Evolutionary conservation across 1,140 invertebrate species (phyloP), one percentile per base, ranked within the genome.

Genomic region (Conus ventricosus): DNA sequence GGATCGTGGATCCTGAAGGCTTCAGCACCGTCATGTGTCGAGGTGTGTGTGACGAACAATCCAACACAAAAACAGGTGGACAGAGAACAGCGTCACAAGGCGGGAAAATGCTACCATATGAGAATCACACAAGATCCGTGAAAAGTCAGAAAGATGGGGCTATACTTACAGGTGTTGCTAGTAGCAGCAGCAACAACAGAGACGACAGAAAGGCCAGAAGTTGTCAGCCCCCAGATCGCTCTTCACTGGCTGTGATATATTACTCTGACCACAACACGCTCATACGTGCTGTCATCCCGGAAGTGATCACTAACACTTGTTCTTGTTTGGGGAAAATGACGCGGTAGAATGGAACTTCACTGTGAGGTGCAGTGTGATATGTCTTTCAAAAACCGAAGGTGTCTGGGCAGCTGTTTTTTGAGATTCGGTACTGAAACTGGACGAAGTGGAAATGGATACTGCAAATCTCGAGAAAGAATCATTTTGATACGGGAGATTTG

Each of bases 1-100:
- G 84, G 84, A 85, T 85, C 84, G 55, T 85, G 57, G n/a, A 60
- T 67, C 84, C 84, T 51, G 27, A 39, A 23, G 25, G 84, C 15
- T 85, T 85, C 60, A 63, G 57, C 20, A 85, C 84, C 7, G 60
- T 67, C 23, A 13, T 67, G 23, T 85, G 84, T 25, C 67, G 67
- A 71, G 67, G 67, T 10, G 67, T 20, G 11, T 71, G 67, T 71
- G 13, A 51, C 7, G 8, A 51, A 51, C 76, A 27, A 17, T 51
- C 76, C 7, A 10, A 27, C 25, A 5, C 25, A 51, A 81, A 53
- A 51, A 81, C 5, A 20, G 51, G 39, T 7, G 7, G 25, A 53
- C 78, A 80, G 11, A 20, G 8, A 80, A 15, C 7, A 80, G 27
- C 27, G 6, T 80, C 78, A 39, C 8, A 51, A 8, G 78, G 39